Conservation (phyloP, 2,888 invertebrate genomes). For the Antheraea assamensis region DNA sequence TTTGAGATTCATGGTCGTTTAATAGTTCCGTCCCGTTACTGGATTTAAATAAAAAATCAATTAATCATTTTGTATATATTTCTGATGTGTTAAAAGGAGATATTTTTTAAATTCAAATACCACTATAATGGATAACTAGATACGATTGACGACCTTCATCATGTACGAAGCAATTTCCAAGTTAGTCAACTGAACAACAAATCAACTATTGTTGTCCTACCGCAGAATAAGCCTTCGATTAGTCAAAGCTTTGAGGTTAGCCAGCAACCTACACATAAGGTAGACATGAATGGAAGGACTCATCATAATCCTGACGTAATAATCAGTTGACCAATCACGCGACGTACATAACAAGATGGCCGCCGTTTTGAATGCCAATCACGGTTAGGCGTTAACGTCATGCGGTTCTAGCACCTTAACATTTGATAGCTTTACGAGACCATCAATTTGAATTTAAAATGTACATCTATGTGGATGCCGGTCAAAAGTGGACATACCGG, state of each 20-base stretch:
- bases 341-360: constrained; percentile 66
- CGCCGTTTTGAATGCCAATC: constrained; percentile 70
- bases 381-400: constrained; percentile 66
- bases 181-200: constrained; percentile 27
- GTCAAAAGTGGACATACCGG: constrained; percentile 78
- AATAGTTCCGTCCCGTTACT: too few relatives aligned
- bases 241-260: constrained; percentile 9
- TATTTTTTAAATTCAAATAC: too few relatives aligned
- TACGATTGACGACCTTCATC: not conserved
- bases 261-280: constrained; percentile 19
- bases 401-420: constrained; percentile 71
- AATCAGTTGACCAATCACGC: constrained; percentile 51
- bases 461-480: constrained; percentile 76
- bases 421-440: constrained; percentile 80
- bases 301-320: constrained; percentile 58
- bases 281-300: constrained; percentile 51
- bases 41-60: too few relatives aligned
- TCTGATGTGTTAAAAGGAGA: too few relatives aligned
- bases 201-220: constrained; percentile 30
- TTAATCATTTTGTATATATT: too few relatives aligned
- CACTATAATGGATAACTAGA: not conserved
- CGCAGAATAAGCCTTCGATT: constrained; percentile 17
- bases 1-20: too few relatives aligned
- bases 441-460: constrained; percentile 80
- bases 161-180: constrained; percentile 2